A percentile compares a stretch with the other conserved stretches of the same genome.
These are phyloP conservation scores for Halcyon leucocephala DNA, from an alignment of 2,797 vertebrate genomes.

Conservation along the genomic window DNA sequence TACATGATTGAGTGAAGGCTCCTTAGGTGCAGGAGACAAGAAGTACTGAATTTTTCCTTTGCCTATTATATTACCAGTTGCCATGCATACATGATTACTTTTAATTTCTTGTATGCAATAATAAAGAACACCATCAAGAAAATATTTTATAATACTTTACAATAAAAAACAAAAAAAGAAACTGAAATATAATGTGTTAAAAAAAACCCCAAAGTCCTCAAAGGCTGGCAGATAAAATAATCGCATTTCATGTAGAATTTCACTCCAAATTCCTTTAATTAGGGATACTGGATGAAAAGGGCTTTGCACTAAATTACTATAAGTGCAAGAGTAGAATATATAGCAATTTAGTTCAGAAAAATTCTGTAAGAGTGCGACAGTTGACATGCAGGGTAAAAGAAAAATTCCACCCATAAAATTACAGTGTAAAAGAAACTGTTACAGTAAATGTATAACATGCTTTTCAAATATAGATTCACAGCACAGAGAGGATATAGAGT, in stretches of 20 bases:
- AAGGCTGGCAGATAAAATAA: neutral
- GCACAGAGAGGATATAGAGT: constrained; percentile 23
- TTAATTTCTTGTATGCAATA: neutral
- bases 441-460: constrained; percentile 23
- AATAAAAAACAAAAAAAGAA: neutral
- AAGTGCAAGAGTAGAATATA: constrained; percentile 17
- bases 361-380: neutral
- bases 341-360: constrained; percentile 41
- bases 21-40: neutral
- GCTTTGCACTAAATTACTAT: constrained; percentile 5
- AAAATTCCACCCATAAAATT: constrained; percentile 65
- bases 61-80: neutral
- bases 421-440: constrained; percentile 64
- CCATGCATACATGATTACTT: neutral
- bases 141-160: neutral
- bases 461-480: constrained; percentile 41
- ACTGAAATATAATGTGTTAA: neutral
- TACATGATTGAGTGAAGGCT: neutral
- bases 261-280: neutral
- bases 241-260: neutral
- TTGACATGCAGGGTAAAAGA: constrained; percentile 40
- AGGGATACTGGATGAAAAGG: neutral
- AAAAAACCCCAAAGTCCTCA: neutral
- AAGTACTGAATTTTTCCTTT: neutral
- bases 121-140: neutral